These are phyloP conservation scores for Lasioglossum zephyrum DNA, from an alignment of 2,888 invertebrate species.

Conservation along the genomic window DNA sequence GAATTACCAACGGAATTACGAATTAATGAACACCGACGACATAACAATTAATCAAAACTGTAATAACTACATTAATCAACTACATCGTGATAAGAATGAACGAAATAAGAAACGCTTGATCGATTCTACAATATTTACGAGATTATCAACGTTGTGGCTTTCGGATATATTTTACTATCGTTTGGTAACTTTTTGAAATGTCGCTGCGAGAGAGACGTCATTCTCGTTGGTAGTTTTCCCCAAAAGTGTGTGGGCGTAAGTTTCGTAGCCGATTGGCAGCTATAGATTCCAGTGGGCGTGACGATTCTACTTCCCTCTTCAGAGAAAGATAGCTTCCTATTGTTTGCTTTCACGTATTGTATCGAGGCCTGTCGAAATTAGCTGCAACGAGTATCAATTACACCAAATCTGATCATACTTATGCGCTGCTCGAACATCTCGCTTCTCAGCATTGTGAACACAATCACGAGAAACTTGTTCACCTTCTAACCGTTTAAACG, in stretches of 20 bases:
- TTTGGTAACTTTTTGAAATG: neutral
- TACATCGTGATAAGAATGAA: neutral
- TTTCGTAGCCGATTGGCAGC: constrained; percentile 11
- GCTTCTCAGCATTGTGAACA: neutral
- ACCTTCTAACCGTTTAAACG: neutral
- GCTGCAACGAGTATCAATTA: neutral
- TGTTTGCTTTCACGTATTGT: constrained; percentile 10
- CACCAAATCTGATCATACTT: constrained; percentile 3
- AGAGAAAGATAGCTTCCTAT: neutral
- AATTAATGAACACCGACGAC: neutral
- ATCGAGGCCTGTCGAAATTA: neutral
- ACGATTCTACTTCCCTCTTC: constrained; percentile 11
- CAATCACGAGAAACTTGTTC: neutral
- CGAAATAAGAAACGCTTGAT: neutral
- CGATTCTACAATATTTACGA: neutral
- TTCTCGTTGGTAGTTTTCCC: constrained; percentile 15
- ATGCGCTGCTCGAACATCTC: neutral
- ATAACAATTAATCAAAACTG: neutral
- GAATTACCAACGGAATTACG: neutral
- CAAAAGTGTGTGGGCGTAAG: constrained; percentile 5
- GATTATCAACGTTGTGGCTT: neutral
- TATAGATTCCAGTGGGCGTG: constrained; percentile 11
- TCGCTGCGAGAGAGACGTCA: neutral
- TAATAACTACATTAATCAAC: neutral
- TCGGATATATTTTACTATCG: neutral